Conservation (phyloP, 2,888 invertebrate species). For the Prosopocoilus inquinatus region DNA sequence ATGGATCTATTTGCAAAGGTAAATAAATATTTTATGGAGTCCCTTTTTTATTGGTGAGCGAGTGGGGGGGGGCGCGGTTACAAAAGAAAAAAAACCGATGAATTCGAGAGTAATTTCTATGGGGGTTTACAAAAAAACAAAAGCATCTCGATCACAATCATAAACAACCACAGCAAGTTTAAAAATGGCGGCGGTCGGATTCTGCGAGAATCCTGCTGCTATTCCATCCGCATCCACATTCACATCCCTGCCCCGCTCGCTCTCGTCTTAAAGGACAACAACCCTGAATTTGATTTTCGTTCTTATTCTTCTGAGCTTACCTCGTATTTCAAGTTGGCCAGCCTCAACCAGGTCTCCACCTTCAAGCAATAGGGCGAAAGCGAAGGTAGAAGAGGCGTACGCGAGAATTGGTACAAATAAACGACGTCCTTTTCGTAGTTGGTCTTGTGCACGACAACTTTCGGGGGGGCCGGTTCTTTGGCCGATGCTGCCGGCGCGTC, state of each 20-base stretch:
- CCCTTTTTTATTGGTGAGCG: too few relatives aligned
- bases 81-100: too few relatives aligned
- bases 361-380: slow-evolving; percentile 92
- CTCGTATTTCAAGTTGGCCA: slow-evolving; percentile 91
- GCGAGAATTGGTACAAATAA: slow-evolving; percentile 91
- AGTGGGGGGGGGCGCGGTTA: too few relatives aligned
- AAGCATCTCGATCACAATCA: background rate
- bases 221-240: too few relatives aligned
- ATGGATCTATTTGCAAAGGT: too few relatives aligned
- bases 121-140: too few relatives aligned
- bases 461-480: slow-evolving; percentile 67
- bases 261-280: slow-evolving; percentile 13
- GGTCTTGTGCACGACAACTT: slow-evolving; percentile 79
- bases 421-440: slow-evolving; percentile 91
- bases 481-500: slow-evolving; percentile 56
- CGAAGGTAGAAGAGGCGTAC: slow-evolving; percentile 86
- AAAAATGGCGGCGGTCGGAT: slow-evolving; percentile 15
- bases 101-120: too few relatives aligned
- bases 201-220: slow-evolving; percentile 6
- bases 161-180: slow-evolving; percentile 7
- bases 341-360: slow-evolving; percentile 93
- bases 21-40: too few relatives aligned
- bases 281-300: background rate
- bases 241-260: slow-evolving; percentile 13
- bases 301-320: slow-evolving; percentile 54